Base-by-base conservation (phyloP, 2,888 invertebrate species). In the Loripinus fragilis region DNA sequence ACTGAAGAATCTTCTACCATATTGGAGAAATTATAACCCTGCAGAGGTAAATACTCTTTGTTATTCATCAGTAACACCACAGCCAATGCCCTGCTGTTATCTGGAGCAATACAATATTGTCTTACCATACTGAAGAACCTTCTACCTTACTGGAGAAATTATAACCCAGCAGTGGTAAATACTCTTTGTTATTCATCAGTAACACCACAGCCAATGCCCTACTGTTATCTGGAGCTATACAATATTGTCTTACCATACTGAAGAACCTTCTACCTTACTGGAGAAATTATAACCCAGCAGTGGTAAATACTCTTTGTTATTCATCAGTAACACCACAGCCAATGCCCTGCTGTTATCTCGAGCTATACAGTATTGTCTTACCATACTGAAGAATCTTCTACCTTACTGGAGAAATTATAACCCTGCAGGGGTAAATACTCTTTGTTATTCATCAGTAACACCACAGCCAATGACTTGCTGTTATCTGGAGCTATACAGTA, bases 71-170 rank as follows among this genome's bases (percentile, higher is more conserved):
- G n/a, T n/a, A n/a, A 95, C 88, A 95, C 95, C 45, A 96, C 96
- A 7, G 97, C 97, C 0, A 95, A 95, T 68, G 95, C 96, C 78
- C 93, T 97, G 10, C 95, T 96, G 84, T 95, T 96, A 89, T 95
- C 95, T 42, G 96, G 96, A 15, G 95, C 96, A 0, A 96, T 97
- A 71, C 95, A 95, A 25, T 96, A 96, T 91, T 97, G 97, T 86
- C 94, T 97, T 71, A 95, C 95, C 28, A 94, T 97, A 7, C 94
- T 97, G 69, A 96, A 96, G 90, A 95, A 96, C 0, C 94, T 97
- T 30, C 94, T 97, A 83, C 91, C 92, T 15, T 93, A 89, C 85
- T 94, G 94, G 93, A 92, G 91, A 76, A 89, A 90, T 76, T 89
- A 85, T 50, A 87, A 90, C 52, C 83, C 89, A 30, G 88, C 91